Evolutionary conservation across 2,888 invertebrate genomes (phyloP).

Genomic region (Trichopoda pennipes): DNA sequence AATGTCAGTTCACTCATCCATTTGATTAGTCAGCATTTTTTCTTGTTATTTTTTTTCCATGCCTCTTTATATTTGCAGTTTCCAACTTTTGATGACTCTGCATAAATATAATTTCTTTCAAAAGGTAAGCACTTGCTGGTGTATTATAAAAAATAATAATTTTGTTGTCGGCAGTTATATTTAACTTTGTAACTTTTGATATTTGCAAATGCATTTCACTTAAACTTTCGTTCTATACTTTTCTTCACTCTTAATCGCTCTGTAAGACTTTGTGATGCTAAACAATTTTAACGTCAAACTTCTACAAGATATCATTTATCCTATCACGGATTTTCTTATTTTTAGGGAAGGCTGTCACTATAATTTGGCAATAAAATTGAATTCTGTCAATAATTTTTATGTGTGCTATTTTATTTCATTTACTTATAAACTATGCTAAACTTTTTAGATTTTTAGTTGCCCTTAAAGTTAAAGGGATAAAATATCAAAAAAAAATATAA

Average conservation of each 20-base stretch:
- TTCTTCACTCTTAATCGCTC: neutral
- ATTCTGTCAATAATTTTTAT: too few species aligned
- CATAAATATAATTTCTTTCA: constrained; percentile 3
- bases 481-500: too few species aligned
- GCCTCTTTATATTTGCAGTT: neutral
- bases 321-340: neutral
- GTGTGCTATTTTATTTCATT: too few species aligned
- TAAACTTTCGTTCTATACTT: neutral
- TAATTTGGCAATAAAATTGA: neutral
- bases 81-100: constrained; percentile 23
- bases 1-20: constrained; percentile 18
- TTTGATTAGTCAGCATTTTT: constrained; percentile 35
- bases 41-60: neutral
- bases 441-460: too few species aligned
- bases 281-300: neutral
- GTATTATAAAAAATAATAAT: neutral
- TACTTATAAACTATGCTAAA: too few species aligned
- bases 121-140: neutral
- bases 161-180: neutral
- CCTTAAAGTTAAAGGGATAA: too few species aligned
- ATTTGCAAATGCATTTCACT: neutral
- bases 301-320: constrained; percentile 23
- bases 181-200: neutral
- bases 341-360: constrained; percentile 1
- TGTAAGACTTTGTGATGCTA: constrained; percentile 17